Evolutionary conservation across 2,113 vertebrate species (phyloP).

Genomic region (Greenwoodochromis staneri): DNA sequence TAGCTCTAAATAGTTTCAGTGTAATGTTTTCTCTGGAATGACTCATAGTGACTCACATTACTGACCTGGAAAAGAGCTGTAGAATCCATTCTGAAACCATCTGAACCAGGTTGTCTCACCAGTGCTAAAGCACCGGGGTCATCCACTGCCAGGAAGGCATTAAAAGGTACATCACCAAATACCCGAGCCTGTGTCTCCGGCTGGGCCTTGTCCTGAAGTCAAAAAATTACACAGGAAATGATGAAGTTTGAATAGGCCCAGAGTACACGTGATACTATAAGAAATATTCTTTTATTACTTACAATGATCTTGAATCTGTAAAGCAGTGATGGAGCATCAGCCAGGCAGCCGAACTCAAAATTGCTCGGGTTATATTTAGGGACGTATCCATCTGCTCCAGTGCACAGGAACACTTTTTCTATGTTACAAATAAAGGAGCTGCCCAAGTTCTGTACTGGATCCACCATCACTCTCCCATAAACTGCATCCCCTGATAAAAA

Average conservation of each 20-base stretch:
- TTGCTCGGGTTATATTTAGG: constrained; percentile 88
- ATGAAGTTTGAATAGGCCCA: not conserved
- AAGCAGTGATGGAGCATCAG: constrained; percentile 85
- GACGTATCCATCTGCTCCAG: constrained; percentile 91
- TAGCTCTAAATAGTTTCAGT: not conserved
- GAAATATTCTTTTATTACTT: constrained; percentile 17
- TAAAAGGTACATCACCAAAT: constrained; percentile 83
- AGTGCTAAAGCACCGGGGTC: constrained; percentile 81
- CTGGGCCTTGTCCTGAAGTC: constrained; percentile 85
- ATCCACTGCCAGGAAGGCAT: constrained; percentile 83
- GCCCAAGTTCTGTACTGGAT: constrained; percentile 93
- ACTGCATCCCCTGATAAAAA: constrained; percentile 77
- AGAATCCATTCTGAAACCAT: constrained; percentile 91
- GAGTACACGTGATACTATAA: not conserved
- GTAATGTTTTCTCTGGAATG: not conserved
- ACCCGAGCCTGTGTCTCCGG: constrained; percentile 84
- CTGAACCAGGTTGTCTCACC: constrained; percentile 89
- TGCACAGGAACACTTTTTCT: constrained; percentile 93
- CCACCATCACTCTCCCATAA: constrained; percentile 92
- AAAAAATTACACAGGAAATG: not conserved
- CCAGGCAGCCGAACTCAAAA: constrained; percentile 89
- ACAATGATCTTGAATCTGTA: constrained; percentile 95
- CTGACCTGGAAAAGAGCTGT: constrained; percentile 83
- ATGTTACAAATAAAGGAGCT: constrained; percentile 91
- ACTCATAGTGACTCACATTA: not conserved